These are phyloP conservation scores for Furcula furcula DNA, from an alignment of 2,888 invertebrate species.

Conservation along the genomic window DNA sequence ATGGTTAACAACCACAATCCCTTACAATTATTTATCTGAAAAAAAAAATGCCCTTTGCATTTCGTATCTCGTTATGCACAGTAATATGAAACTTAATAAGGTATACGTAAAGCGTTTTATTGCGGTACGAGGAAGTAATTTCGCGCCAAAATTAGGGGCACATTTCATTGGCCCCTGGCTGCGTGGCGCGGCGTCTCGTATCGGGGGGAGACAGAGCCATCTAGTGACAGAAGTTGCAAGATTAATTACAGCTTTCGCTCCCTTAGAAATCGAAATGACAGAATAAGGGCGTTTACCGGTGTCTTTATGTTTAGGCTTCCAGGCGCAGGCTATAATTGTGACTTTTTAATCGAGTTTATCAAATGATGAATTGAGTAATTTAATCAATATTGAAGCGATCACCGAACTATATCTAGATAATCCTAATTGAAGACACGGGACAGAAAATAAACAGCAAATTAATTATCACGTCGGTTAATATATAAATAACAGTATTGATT, in stretches of 20 bases:
- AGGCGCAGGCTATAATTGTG: no score
- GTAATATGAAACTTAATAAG: conserved; percentile 31
- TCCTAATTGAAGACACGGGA: conserved; percentile 1
- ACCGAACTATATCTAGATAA: no score
- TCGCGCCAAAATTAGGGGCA: conserved; percentile 52
- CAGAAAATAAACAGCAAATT: background rate
- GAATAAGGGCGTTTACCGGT: conserved; percentile 48
- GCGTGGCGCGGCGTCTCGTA: conserved; percentile 24
- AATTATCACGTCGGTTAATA: conserved; percentile 3
- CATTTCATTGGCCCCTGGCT: conserved; percentile 44
- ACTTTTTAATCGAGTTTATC: no score
- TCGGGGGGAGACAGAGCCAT: conserved; percentile 32
- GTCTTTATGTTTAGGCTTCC: conserved; percentile 45
- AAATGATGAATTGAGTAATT: no score
- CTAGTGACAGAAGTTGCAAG: conserved; percentile 67
- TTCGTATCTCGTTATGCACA: conserved; percentile 22
- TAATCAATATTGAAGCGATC: no score
- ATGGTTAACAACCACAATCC: conserved; percentile 64
- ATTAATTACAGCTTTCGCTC: conserved; percentile 73
- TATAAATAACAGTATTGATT: conserved; percentile 3
- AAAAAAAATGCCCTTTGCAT: conserved; percentile 58
- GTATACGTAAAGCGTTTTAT: conserved; percentile 34
- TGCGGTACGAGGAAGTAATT: conserved; percentile 24
- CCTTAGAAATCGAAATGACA: conserved; percentile 51
- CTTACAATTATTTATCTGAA: conserved; percentile 66